These are phyloP conservation scores for Trachymyrmex septentrionalis DNA, from an alignment of 1,140 invertebrate species.

Conservation along the genomic window DNA sequence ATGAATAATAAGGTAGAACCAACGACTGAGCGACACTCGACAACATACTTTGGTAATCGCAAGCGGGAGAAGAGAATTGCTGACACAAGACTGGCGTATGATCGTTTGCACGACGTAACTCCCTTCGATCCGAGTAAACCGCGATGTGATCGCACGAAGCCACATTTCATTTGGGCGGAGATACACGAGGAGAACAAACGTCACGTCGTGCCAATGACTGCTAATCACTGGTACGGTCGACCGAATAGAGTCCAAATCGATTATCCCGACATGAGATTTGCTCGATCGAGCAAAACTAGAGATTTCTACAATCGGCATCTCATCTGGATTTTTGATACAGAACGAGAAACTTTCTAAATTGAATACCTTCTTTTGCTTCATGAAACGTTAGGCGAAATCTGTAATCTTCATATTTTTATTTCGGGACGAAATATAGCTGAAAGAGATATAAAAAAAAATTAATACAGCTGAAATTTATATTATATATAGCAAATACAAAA, in stretches of 20 bases:
- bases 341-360: not conserved
- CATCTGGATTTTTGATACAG: not conserved
- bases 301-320: conserved; percentile 58
- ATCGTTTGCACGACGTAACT: conserved; percentile 76
- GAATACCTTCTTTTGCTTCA: not conserved
- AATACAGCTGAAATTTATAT: not conserved
- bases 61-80: conserved; percentile 55
- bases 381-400: not conserved
- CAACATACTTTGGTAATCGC: conserved; percentile 76
- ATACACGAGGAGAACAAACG: conserved; percentile 80
- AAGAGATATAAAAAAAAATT: not conserved
- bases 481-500: not conserved
- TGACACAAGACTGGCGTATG: conserved; percentile 74
- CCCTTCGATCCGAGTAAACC: conserved; percentile 75
- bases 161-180: conserved; percentile 73
- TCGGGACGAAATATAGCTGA: not conserved
- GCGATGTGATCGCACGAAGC: conserved; percentile 76
- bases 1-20: conserved; percentile 74
- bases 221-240: conserved; percentile 78
- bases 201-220: conserved; percentile 75
- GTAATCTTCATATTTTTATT: not conserved
- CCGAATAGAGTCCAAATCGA: conserved; percentile 79
- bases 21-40: conserved; percentile 70
- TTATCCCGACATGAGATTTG: conserved; percentile 75
- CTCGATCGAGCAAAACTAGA: conserved; percentile 65